Conservation (phyloP, 2,113 vertebrate genomes). For the Laterallus jamaicensis region DNA sequence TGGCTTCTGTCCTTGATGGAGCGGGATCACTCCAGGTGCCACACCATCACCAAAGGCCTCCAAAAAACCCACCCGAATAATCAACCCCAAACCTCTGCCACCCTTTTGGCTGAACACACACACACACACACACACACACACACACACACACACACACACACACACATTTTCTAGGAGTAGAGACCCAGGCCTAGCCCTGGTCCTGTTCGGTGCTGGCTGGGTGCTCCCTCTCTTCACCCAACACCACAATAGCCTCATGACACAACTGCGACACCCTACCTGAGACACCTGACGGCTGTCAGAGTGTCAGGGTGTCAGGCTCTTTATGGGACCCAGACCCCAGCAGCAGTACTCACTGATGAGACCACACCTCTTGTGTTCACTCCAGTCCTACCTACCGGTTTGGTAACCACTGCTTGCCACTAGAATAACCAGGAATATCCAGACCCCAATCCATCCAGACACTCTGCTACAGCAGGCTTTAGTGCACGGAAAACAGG, state of each 20-base stretch:
- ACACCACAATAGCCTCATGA: fast-evolving
- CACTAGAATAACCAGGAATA: not conserved
- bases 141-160: not conserved
- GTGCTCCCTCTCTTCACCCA: not conserved
- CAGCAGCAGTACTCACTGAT: not conserved
- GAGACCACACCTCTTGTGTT: not conserved
- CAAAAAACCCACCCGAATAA: fast-evolving
- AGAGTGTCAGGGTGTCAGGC: too few species aligned
- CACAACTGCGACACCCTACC: not conserved
- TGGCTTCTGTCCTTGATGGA: not conserved
- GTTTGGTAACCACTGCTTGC: not conserved
- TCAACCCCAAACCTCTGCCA: fast-evolving
- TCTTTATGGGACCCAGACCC: not conserved
- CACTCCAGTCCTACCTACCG: not conserved
- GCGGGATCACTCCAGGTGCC: not conserved
- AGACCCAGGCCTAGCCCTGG: not conserved
- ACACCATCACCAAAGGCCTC: not conserved
- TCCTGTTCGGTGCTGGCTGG: not conserved
- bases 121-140: too few species aligned
- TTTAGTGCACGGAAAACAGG: not conserved
- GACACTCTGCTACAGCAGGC: slow-evolving; percentile 36
- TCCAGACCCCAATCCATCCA: not conserved
- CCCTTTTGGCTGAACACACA: not conserved
- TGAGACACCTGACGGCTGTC: fast-evolving
- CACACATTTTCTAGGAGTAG: not conserved